These are phyloP conservation scores for Arrhopalites spinosus DNA, from an alignment of 2,888 invertebrate species.

Conservation along the genomic window DNA sequence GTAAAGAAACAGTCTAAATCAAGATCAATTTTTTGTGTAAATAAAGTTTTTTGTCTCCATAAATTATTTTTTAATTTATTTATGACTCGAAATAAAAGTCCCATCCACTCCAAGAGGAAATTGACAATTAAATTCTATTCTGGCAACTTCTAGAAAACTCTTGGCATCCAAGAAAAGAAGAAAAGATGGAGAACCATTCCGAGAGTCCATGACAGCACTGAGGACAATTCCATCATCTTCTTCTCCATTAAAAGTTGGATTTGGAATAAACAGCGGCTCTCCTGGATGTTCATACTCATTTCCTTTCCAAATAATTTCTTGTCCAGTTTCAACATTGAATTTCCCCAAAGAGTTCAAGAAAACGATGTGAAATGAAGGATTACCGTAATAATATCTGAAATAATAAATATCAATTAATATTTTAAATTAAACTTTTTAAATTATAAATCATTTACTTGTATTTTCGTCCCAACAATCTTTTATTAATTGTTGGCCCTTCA, in stretches of 20 bases:
- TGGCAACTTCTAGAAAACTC: slow-evolving; percentile 59
- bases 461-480: slow-evolving; percentile 57
- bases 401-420: too few species aligned
- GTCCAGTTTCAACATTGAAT: slow-evolving; percentile 40
- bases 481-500: slow-evolving; percentile 63
- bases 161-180: slow-evolving; percentile 60
- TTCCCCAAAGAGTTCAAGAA: slow-evolving; percentile 58
- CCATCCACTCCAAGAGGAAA: slow-evolving; percentile 58
- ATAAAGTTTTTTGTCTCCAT: too few species aligned
- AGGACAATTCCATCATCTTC: slow-evolving; percentile 61
- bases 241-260: slow-evolving; percentile 60
- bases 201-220: slow-evolving; percentile 55
- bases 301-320: slow-evolving; percentile 44
- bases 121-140: slow-evolving; percentile 57
- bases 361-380: slow-evolving; percentile 58
- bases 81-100: too few species aligned
- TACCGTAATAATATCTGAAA: slow-evolving; percentile 63
- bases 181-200: slow-evolving; percentile 46
- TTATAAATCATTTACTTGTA: too few species aligned
- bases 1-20: too few species aligned
- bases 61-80: too few species aligned
- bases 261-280: slow-evolving; percentile 62
- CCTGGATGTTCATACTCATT: slow-evolving; percentile 57
- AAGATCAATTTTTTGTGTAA: background rate
- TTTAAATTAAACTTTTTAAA: too few species aligned